Evolutionary conservation across 2,113 vertebrate genomes (phyloP).

Genomic region (Phyllopteryx taeniolatus): DNA sequence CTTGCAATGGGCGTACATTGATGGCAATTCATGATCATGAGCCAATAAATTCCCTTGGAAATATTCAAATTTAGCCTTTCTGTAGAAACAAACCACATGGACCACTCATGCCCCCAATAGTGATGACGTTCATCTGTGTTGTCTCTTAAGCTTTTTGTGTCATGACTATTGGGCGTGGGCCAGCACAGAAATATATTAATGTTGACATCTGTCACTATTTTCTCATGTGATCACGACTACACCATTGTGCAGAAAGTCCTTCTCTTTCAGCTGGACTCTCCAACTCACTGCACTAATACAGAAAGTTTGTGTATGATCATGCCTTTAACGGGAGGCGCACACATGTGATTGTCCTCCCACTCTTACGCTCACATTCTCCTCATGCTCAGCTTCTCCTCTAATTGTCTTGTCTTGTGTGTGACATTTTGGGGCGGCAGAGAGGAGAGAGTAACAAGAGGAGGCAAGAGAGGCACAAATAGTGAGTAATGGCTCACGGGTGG

Average conservation of each 20-base stretch:
- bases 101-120: slow-evolving; percentile 1
- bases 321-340: not conserved
- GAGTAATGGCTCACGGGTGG: slow-evolving; percentile 58
- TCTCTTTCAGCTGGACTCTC: slow-evolving; percentile 15
- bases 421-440: slow-evolving; percentile 31
- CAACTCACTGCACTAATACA: slow-evolving; percentile 8
- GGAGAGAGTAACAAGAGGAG: slow-evolving; percentile 39
- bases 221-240: slow-evolving; percentile 25
- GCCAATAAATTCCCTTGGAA: not conserved
- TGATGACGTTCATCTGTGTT: slow-evolving; percentile 15
- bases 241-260: slow-evolving; percentile 13
- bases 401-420: slow-evolving; percentile 22
- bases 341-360: slow-evolving; percentile 32
- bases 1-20: not conserved
- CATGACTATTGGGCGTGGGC: slow-evolving; percentile 37
- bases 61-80: not conserved
- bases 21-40: not conserved
- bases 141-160: slow-evolving; percentile 37
- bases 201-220: slow-evolving; percentile 38
- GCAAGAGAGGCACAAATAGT: slow-evolving; percentile 51
- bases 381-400: slow-evolving; percentile 35
- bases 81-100: not conserved
- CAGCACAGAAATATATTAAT: slow-evolving; percentile 29
- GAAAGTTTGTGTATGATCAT: not conserved
- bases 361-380: slow-evolving; percentile 35